Evolutionary conservation across 1,140 invertebrate genomes (phyloP).

Genomic region (Trinorchestia longiramus): DNA sequence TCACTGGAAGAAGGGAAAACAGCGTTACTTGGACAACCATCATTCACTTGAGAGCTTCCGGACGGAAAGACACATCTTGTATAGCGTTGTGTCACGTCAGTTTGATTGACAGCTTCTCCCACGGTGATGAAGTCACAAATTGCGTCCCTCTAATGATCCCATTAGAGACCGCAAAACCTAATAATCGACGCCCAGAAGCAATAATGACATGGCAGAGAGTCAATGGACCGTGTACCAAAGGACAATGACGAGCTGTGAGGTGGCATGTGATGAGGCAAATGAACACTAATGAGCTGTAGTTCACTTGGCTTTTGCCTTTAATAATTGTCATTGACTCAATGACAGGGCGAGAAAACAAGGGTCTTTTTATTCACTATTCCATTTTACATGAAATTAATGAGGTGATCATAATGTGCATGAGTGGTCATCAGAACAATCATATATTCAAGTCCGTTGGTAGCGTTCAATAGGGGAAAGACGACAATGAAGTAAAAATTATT

Average conservation of each 20-base stretch:
- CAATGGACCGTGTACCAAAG: not conserved
- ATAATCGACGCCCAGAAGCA: constrained; percentile 13
- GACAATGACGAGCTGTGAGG: constrained; percentile 26
- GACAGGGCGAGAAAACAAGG: not conserved
- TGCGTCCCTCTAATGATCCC: constrained; percentile 35
- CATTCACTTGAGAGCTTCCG: not conserved
- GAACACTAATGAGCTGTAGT: not conserved
- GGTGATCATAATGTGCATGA: not conserved
- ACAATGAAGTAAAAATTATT: not conserved
- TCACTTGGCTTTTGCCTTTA: not conserved
- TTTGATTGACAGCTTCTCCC: constrained; percentile 52
- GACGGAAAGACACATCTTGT: not conserved
- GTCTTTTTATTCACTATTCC: not conserved
- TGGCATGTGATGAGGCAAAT: constrained; percentile 8
- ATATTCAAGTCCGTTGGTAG: not conserved
- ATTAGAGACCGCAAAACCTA: constrained; percentile 47
- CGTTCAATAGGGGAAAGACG: not conserved
- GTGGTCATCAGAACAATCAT: not conserved
- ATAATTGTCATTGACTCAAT: not conserved
- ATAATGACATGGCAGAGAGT: constrained; percentile 8
- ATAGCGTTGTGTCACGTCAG: not conserved
- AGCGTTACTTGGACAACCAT: not conserved
- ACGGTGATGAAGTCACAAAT: constrained; percentile 37
- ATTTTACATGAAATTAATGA: not conserved
- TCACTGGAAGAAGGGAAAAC: not conserved